These are phyloP conservation scores for Zaprionus nigranus DNA, from an alignment of 1,140 invertebrate genomes.

Conservation along the genomic window DNA sequence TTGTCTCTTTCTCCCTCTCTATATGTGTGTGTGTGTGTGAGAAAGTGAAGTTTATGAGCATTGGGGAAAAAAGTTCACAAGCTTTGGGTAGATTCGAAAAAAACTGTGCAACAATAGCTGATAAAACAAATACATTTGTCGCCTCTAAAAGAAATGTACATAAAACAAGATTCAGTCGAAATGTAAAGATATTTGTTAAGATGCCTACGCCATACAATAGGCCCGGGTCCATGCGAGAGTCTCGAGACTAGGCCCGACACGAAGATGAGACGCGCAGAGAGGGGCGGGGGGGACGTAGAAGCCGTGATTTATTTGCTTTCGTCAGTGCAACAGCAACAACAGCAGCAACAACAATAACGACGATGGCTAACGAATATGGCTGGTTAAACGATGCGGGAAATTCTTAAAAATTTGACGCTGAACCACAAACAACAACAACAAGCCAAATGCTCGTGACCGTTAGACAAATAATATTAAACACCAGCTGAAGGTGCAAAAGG, in stretches of 20 bases:
- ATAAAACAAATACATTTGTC: constrained; percentile 82
- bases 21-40: constrained; percentile 21
- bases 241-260: constrained; percentile 18
- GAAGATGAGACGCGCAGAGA: constrained; percentile 7
- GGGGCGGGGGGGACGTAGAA: constrained; percentile 2
- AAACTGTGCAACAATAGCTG: constrained; percentile 77
- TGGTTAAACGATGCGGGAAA: constrained; percentile 79
- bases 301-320: constrained; percentile 80
- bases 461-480: constrained; percentile 82
- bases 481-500: constrained; percentile 34
- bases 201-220: constrained; percentile 68
- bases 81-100: constrained; percentile 48
- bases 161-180: constrained; percentile 60
- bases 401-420: constrained; percentile 68
- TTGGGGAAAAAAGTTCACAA: constrained; percentile 72
- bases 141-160: constrained; percentile 63
- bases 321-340: constrained; percentile 68
- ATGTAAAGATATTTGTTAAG: constrained; percentile 70
- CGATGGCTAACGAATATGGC: constrained; percentile 58
- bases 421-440: constrained; percentile 54
- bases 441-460: constrained; percentile 79
- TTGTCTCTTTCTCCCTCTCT: neutral
- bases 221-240: constrained; percentile 1
- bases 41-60: constrained; percentile 51
- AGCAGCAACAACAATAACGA: constrained; percentile 41